Evolutionary conservation across 2,113 vertebrate genomes (phyloP).

Genomic region (Junco hyemalis): DNA sequence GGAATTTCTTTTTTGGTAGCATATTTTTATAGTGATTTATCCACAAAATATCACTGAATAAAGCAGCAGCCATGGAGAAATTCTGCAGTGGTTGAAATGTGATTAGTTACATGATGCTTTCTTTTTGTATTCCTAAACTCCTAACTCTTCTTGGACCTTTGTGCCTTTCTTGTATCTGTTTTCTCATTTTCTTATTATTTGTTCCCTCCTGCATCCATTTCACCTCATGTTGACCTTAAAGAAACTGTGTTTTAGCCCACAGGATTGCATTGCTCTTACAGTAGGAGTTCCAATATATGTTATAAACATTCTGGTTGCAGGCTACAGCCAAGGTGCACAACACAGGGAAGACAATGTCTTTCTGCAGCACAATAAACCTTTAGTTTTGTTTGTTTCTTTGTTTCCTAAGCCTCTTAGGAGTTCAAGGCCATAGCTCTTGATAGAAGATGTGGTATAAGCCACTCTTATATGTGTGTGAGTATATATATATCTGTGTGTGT

Average conservation of each 20-base stretch:
- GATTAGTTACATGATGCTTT: background rate
- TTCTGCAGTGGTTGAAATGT: background rate
- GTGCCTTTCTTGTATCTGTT: background rate
- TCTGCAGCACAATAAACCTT: background rate
- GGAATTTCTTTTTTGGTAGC: background rate
- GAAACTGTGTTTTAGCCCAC: background rate
- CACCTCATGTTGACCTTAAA: background rate
- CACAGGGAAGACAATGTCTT: background rate
- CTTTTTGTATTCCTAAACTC: background rate
- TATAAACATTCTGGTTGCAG: constrained; percentile 23
- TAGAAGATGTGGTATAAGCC: background rate
- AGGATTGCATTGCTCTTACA: constrained; percentile 10
- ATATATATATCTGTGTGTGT: background rate
- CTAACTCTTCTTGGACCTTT: background rate
- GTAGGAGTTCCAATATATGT: background rate
- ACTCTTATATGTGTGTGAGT: background rate
- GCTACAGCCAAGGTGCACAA: background rate
- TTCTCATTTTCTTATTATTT: constrained; percentile 28
- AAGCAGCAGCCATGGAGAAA: background rate
- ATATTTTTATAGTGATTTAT: background rate
- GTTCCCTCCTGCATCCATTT: background rate
- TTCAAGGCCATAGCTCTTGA: background rate
- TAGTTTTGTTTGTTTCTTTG: background rate
- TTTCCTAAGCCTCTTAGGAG: background rate
- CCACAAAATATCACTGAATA: background rate